Conservation (phyloP, 2,113 vertebrate genomes). For the Formicarius rufipectus region DNA sequence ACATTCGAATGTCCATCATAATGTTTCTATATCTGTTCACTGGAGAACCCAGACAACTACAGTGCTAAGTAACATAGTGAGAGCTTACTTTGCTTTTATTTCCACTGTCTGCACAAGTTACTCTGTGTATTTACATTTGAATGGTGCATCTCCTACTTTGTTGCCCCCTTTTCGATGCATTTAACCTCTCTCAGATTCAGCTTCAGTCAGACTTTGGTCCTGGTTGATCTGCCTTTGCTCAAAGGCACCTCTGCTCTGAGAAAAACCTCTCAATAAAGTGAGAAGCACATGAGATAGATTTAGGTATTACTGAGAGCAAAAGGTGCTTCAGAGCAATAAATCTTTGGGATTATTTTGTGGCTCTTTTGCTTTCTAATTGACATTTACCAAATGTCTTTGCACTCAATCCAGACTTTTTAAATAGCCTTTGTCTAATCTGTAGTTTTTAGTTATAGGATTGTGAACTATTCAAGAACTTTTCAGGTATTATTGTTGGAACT, state of each 20-base stretch:
- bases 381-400: not conserved
- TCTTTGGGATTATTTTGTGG: not conserved
- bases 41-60: not conserved
- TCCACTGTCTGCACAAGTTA: not conserved
- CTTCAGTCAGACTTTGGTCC: not conserved
- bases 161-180: not conserved
- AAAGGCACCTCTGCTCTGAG: not conserved
- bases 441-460: not conserved
- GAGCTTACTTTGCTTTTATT: not conserved
- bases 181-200: not conserved
- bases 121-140: not conserved
- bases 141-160: not conserved
- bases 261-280: not conserved
- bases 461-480: not conserved
- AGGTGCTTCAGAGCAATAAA: not conserved
- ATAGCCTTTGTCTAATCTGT: not conserved
- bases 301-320: not conserved
- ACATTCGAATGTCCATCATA: fast-evolving
- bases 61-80: not conserved
- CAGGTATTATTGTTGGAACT: not conserved
- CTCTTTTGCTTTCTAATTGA: not conserved
- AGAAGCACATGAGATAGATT: not conserved
- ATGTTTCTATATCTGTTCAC: not conserved
- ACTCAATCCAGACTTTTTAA: not conserved
- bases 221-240: not conserved